These are phyloP conservation scores for Gopherus evgoodei DNA, from an alignment of 2,113 vertebrate genomes.

Conservation along the genomic window DNA sequence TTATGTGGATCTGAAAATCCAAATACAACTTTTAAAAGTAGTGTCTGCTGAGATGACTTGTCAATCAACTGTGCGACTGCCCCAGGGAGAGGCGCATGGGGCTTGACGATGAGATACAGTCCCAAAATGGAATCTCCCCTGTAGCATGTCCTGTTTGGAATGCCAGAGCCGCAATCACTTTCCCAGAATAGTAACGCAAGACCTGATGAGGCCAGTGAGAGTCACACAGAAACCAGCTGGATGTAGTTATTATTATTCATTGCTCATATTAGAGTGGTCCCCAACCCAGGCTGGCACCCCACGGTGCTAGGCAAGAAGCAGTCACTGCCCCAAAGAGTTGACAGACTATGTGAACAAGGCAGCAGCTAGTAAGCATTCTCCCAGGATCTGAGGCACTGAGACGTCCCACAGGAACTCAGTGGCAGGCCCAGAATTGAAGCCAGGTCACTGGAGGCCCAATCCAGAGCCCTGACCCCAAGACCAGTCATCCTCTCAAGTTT, in stretches of 20 bases:
- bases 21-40: neutral
- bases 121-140: neutral
- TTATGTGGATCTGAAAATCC: neutral
- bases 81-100: neutral
- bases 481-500: neutral
- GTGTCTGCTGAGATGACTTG: neutral
- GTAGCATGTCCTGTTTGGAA: neutral
- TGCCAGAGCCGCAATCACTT: neutral
- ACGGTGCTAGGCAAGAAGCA: neutral
- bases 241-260: neutral
- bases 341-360: neutral
- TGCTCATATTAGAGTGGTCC: neutral
- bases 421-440: neutral
- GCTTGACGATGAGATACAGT: neutral
- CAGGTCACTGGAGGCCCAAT: neutral
- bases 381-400: neutral
- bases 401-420: neutral
- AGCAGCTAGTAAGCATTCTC: neutral
- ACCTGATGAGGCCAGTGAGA: neutral
- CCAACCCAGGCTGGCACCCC: neutral
- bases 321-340: neutral
- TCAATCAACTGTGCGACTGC: neutral
- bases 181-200: neutral
- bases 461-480: neutral
- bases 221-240: neutral